Evolutionary conservation across 2,113 vertebrate genomes (phyloP), one percentile per base, ranked within the genome.

Genomic region (Elachura formosa): DNA sequence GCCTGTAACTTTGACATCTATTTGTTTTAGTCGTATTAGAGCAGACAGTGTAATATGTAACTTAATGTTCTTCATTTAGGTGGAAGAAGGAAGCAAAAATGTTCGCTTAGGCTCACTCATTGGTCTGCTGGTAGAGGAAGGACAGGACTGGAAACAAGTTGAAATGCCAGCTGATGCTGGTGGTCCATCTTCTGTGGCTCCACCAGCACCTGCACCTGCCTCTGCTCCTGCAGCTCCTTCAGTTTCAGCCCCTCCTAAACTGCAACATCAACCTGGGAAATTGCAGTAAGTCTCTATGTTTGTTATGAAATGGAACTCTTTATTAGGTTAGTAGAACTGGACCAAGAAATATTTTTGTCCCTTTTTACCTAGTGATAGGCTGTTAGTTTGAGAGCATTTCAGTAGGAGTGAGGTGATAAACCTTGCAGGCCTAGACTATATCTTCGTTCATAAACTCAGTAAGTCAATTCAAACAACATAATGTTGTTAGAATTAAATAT

Each of bases 141-240:
- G 99, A 76, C 97, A 99, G 97, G 99, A 99, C 96, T 99, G 99
- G 99, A 99, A 98, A 78, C 97, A 98, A 63, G 98, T 99, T 85
- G 98, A 99, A 95, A 96, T 99, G 62, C 99, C 99, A 41, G 85
- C 97, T 95, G 97, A 98, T 59, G 63, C 48, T 38, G 86, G 77
- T 69, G 91, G 81, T 62, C 90, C 95, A 29, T 43, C 95, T 64
- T 59, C 97, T 61, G 43, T 94, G 74, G 59, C 97, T 69, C 68
- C 89, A 34, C 55, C 96, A 36, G 46, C 96, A 40, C 29, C 97
- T 52, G 62, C n/a, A 11, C 83, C 51, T 58, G 23, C 85, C 28
- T 67, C 64, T 18, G 4, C 96, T 55, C 62, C 97, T 31, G 67
- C 94, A 68, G 85, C 80, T 66, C 76, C 97, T n/a, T 83, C 96